Percentiles rank a stretch among this genome's conserved stretches.
Evolutionary conservation across 2,113 vertebrate species (phyloP).

Genomic region (Cyanistes caeruleus): DNA sequence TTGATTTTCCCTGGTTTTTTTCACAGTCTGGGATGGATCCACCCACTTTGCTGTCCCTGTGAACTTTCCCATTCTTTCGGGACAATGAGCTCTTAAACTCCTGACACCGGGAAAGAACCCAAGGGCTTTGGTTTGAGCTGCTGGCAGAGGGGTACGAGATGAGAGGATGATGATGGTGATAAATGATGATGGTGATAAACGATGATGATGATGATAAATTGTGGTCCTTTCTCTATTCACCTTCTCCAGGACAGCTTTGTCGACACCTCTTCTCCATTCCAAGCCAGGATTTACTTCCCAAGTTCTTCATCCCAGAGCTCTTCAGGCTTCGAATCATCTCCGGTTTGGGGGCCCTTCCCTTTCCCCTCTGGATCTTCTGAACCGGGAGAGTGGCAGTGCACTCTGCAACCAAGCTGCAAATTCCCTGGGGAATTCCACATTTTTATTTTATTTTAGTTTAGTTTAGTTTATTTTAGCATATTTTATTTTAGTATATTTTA

Average conservation of each 20-base stretch:
- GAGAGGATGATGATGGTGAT: background rate
- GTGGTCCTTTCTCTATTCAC: background rate
- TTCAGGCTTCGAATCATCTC: background rate
- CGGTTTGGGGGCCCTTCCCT: background rate
- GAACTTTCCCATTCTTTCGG: background rate
- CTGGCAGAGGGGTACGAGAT: background rate
- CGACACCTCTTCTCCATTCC: background rate
- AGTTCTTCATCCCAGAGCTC: background rate
- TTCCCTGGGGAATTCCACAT: background rate
- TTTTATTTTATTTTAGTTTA: background rate
- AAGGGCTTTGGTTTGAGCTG: accelerated
- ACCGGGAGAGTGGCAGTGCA: background rate
- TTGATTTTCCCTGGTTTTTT: background rate
- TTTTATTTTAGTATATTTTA: too few relatives aligned
- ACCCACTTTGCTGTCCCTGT: background rate
- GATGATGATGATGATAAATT: background rate
- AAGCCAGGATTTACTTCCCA: background rate
- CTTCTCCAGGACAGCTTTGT: background rate
- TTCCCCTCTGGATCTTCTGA: background rate
- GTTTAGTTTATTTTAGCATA: background rate
- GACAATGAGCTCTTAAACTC: background rate
- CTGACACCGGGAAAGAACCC: background rate
- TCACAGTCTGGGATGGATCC: background rate
- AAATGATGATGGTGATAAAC: too few relatives aligned
- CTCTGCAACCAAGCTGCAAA: background rate